Evolutionary conservation across 2,113 vertebrate genomes (phyloP).

Genomic region (Prionailurus viverrinus): DNA sequence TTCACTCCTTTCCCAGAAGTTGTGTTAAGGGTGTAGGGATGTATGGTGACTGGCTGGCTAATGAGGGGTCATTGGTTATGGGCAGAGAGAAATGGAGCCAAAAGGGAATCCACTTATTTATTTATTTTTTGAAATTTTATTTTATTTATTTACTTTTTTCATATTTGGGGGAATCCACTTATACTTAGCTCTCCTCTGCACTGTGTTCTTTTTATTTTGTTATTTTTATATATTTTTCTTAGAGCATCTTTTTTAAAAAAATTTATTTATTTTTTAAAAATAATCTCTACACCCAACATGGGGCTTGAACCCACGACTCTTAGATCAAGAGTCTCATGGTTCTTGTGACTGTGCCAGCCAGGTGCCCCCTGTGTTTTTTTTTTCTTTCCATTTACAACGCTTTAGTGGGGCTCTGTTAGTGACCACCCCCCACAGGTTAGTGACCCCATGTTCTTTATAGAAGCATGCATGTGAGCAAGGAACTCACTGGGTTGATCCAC

Average conservation of each 20-base stretch:
- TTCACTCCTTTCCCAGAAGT: neutral
- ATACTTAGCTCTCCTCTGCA: neutral
- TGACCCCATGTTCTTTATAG: neutral
- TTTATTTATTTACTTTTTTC: too few relatives aligned
- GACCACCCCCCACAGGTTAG: neutral
- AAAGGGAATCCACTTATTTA: neutral
- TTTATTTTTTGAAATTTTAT: too few relatives aligned
- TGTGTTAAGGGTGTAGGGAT: neutral
- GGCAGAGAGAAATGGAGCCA: neutral
- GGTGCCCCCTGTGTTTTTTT: neutral
- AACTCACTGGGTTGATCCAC: neutral
- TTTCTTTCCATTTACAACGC: neutral
- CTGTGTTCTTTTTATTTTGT: neutral
- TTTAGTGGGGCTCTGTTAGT: neutral
- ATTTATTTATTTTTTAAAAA: neutral
- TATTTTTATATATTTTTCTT: neutral
- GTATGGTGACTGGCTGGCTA: neutral
- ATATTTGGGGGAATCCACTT: neutral
- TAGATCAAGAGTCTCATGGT: neutral
- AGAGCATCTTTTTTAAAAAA: neutral
- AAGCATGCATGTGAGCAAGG: neutral
- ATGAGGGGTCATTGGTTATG: neutral
- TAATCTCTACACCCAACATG: neutral
- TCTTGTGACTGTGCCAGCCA: neutral
- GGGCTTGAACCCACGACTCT: neutral